Conservation (phyloP, 2,797 vertebrate genomes). For the Melanotaenia maccullochi region DNA sequence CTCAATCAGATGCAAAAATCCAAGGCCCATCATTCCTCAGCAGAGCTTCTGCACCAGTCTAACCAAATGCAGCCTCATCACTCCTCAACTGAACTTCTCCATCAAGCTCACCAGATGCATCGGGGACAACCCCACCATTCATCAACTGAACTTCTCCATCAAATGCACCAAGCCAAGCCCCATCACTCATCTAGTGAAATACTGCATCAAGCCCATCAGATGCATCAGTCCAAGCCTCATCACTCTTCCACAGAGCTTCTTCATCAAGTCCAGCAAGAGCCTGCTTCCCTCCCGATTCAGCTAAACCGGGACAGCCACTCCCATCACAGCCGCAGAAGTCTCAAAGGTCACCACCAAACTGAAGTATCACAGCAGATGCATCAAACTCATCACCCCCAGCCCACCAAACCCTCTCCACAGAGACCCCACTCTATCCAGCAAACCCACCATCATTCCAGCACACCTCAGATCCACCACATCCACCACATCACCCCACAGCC, state of each 20-base stretch:
- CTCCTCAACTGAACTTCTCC: constrained; percentile 72
- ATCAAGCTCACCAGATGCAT: constrained; percentile 72
- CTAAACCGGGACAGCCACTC: constrained; percentile 69
- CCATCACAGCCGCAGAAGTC: constrained; percentile 76
- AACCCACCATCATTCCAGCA: constrained; percentile 71
- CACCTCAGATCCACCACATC: constrained; percentile 80
- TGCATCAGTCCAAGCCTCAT: constrained; percentile 72
- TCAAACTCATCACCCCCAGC: constrained; percentile 74
- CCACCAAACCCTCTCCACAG: constrained; percentile 74
- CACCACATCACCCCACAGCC: constrained; percentile 80
- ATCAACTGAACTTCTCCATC: constrained; percentile 72
- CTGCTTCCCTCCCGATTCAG: constrained; percentile 67
- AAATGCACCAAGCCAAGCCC: constrained; percentile 66
- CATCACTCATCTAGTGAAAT: constrained; percentile 73
- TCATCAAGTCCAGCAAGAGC: constrained; percentile 71
- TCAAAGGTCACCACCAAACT: constrained; percentile 75
- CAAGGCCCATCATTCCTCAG: constrained; percentile 67
- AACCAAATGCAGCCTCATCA: constrained; percentile 74
- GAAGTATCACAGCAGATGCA: constrained; percentile 64
- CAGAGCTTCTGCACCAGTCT: constrained; percentile 71
- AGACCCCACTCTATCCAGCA: constrained; percentile 79
- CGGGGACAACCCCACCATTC: constrained; percentile 68
- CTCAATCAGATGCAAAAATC: constrained; percentile 73
- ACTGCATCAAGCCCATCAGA: constrained; percentile 73
- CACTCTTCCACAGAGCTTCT: constrained; percentile 76